A percentile compares a stretch with the other conserved stretches of the same genome.
Conservation (phyloP, 1,140 invertebrate species). For the Bradynema listronoti region DNA sequence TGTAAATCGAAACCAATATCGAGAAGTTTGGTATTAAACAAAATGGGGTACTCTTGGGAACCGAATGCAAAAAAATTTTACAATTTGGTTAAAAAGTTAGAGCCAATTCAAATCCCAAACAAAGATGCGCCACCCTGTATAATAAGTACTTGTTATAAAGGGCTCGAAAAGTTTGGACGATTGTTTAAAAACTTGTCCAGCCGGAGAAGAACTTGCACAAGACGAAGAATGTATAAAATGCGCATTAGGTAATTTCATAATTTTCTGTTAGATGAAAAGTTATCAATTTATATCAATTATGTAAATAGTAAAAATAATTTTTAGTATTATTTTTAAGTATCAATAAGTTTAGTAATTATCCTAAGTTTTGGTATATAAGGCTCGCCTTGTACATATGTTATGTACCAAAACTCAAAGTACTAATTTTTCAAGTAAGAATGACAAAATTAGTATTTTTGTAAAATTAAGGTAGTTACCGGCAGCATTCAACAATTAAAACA, state of each 20-base stretch:
- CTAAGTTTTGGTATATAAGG: not conserved
- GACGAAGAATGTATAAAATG: slow-evolving; percentile 13
- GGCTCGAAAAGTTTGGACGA: slow-evolving; percentile 13
- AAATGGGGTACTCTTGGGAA: not conserved
- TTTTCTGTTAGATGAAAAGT: not conserved
- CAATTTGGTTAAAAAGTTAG: too few species aligned
- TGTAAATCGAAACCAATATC: too few species aligned
- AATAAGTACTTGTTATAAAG: slow-evolving; percentile 9
- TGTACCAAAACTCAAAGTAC: not conserved
- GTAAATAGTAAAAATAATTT: not conserved
- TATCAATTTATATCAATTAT: not conserved
- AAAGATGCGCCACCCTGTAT: too few species aligned
- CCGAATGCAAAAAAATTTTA: not conserved
- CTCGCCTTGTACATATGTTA: not conserved
- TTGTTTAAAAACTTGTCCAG: slow-evolving; percentile 17
- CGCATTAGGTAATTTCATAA: slow-evolving; percentile 1
- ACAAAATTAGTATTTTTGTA: not conserved
- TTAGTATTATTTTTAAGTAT: not conserved
- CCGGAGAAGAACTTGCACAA: slow-evolving; percentile 10
- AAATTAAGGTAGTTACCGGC: slow-evolving; percentile 3
- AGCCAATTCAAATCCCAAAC: too few species aligned
- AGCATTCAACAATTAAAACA: slow-evolving; percentile 1
- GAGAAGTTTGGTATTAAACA: not conserved
- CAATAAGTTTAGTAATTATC: not conserved
- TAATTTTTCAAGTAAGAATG: not conserved